Evolutionary conservation across 2,888 invertebrate species (phyloP).

Genomic region (Zygogramma bicolorata): DNA sequence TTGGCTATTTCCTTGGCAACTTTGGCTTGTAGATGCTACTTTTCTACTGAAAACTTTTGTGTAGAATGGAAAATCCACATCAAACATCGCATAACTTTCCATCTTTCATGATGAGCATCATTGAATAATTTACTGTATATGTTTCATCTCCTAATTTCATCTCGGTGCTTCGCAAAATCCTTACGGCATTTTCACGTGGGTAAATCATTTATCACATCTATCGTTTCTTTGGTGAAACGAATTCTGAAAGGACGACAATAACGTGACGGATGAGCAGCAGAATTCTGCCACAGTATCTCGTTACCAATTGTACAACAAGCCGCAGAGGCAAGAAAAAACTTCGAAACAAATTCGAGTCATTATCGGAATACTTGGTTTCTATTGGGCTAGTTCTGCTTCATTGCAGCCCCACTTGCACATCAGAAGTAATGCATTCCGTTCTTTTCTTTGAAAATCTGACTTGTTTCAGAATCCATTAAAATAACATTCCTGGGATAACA

Average conservation of each 20-base stretch:
- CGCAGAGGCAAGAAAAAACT: constrained; percentile 48
- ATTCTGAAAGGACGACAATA: constrained; percentile 55
- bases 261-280: constrained; percentile 52
- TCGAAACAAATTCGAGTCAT: constrained; percentile 55
- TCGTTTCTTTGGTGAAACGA: constrained; percentile 48
- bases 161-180: not conserved
- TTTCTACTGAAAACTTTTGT: constrained; percentile 27
- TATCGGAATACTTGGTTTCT: constrained; percentile 48
- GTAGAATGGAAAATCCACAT: constrained; percentile 39
- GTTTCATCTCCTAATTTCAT: constrained; percentile 25
- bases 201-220: not conserved
- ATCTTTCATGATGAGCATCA: constrained; percentile 51
- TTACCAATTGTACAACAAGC: constrained; percentile 36
- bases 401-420: constrained; percentile 19
- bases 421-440: not conserved
- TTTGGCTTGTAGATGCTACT: not conserved
- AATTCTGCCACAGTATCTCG: constrained; percentile 53
- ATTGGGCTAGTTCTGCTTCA: constrained; percentile 48
- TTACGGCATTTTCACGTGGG: not conserved
- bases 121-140: constrained; percentile 22
- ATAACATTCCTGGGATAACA: too few relatives aligned
- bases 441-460: too few relatives aligned
- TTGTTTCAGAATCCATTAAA: too few relatives aligned
- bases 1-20: constrained; percentile 21
- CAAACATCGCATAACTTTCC: constrained; percentile 52